Conservation (phyloP, 2,888 invertebrate species). For the Lepidonotus clava region DNA sequence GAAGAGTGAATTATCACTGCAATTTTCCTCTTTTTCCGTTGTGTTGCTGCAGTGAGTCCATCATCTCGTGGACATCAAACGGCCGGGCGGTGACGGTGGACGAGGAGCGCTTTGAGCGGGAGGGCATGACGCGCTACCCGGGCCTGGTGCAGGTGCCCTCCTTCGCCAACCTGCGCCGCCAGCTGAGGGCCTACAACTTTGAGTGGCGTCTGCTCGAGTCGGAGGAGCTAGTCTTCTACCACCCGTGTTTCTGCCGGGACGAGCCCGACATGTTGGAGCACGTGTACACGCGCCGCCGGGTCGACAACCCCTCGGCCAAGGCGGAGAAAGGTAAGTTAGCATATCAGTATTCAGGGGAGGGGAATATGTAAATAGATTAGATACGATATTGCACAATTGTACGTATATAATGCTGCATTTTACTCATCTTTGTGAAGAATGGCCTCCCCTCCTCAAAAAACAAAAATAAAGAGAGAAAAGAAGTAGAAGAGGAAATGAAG, state of each 20-base stretch:
- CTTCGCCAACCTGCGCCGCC: conserved; percentile 38
- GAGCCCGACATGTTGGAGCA: background rate
- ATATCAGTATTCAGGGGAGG: too few relatives aligned
- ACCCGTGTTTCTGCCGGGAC: background rate
- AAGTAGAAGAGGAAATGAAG: too few relatives aligned
- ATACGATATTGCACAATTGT: too few relatives aligned
- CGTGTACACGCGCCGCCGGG: background rate
- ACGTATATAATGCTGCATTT: too few relatives aligned
- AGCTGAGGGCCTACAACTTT: conserved; percentile 43
- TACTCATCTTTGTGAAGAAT: too few relatives aligned
- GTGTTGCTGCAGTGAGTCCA: background rate
- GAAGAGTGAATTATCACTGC: too few relatives aligned
- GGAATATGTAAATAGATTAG: too few relatives aligned
- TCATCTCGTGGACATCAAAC: conserved; percentile 15
- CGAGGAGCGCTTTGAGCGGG: conserved; percentile 9
- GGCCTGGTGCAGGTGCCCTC: conserved; percentile 8
- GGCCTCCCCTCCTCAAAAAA: too few relatives aligned
- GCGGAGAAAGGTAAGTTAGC: too few relatives aligned
- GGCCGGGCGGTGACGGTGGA: background rate
- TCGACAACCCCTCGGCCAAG: background rate
- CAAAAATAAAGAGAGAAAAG: too few relatives aligned
- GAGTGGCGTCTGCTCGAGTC: conserved; percentile 3
- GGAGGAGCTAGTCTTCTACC: background rate
- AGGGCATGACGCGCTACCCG: conserved; percentile 37
- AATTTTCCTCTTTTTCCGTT: too few relatives aligned